A percentile compares a stretch with the other conserved stretches of the same genome.
phyloP scores from a whole-genome alignment of 2,888 invertebrate genomes.

The Polyploca ridens region DNA sequence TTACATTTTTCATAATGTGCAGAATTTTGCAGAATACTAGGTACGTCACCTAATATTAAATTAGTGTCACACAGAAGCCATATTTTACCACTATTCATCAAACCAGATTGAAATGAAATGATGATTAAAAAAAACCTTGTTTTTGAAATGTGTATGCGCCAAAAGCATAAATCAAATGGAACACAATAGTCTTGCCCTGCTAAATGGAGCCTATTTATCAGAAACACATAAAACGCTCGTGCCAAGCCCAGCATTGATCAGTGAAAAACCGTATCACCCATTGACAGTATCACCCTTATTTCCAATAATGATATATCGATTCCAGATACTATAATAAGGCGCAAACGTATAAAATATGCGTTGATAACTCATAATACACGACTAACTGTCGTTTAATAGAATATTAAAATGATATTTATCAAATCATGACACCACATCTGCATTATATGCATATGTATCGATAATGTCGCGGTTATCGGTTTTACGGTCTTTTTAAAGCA shows the following conservation, averaged over 20 bases:
- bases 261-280: constrained; percentile 66
- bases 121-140: constrained; percentile 56
- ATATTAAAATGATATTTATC: constrained; percentile 72
- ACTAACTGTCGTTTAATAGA: constrained; percentile 56
- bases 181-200: constrained; percentile 65
- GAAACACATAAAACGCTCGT: constrained; percentile 72
- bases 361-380: constrained; percentile 40
- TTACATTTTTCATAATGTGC: background rate
- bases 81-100: constrained; percentile 60
- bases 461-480: constrained; percentile 57
- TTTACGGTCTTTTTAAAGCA: constrained; percentile 48
- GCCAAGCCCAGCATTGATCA: constrained; percentile 67
- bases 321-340: constrained; percentile 34
- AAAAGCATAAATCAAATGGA: constrained; percentile 72
- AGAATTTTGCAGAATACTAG: background rate
- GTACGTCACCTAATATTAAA: background rate
- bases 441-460: constrained; percentile 57
- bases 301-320: constrained; percentile 68
- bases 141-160: constrained; percentile 64
- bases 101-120: constrained; percentile 43
- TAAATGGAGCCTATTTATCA: constrained; percentile 73
- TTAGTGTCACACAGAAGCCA: background rate
- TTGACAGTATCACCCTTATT: constrained; percentile 70
- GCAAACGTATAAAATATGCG: constrained; percentile 43
- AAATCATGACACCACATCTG: constrained; percentile 42